phyloP scores from a whole-genome alignment of 2,888 invertebrate genomes.

The Chaitophorus viminalis region DNA sequence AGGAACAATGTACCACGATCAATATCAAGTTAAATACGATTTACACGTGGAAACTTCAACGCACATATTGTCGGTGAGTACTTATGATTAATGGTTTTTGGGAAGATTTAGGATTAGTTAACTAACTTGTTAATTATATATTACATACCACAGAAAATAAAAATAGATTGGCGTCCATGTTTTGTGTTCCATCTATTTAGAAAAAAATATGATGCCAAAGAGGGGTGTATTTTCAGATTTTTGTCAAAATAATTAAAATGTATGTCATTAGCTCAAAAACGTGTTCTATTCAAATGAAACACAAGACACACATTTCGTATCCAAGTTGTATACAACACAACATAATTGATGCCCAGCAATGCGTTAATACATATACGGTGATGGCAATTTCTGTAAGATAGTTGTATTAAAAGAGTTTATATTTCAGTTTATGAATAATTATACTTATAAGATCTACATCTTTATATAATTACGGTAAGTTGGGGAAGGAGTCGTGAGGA shows the following conservation, averaged over 20 bases:
- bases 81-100: conserved; percentile 37
- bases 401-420: background rate
- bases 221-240: conserved; percentile 29
- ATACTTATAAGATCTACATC: background rate
- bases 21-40: background rate
- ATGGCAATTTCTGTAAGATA: background rate
- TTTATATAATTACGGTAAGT: background rate
- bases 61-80: background rate
- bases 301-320: background rate
- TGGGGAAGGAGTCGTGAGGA: background rate
- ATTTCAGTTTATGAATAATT: too few species aligned
- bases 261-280: background rate
- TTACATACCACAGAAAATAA: conserved; percentile 2
- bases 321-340: background rate
- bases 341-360: background rate
- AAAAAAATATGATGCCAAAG: background rate
- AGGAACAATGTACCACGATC: too few species aligned
- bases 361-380: background rate
- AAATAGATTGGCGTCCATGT: conserved; percentile 8
- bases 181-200: background rate
- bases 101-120: conserved; percentile 24
- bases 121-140: conserved; percentile 18
- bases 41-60: conserved; percentile 17
- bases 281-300: background rate
- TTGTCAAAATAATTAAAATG: conserved; percentile 21